Conservation (phyloP, 2,797 vertebrate genomes). For the Acipenser transmontanus region DNA sequence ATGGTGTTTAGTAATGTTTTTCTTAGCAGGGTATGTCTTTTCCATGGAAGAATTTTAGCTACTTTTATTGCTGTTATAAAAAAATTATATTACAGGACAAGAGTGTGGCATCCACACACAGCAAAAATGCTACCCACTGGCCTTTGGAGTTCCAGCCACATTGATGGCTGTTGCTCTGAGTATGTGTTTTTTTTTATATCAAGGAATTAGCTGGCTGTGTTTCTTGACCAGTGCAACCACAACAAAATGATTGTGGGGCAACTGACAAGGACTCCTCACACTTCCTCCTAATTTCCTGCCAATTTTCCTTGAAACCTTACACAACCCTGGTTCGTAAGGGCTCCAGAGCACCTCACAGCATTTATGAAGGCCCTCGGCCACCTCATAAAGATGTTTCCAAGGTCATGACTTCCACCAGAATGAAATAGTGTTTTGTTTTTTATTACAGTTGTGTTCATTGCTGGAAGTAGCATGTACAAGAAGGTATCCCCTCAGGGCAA, state of each 20-base stretch:
- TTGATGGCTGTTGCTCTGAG: slow-evolving; percentile 81
- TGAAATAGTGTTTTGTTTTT: slow-evolving; percentile 9
- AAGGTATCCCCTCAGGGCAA: slow-evolving; percentile 85
- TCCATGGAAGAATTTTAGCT: background rate
- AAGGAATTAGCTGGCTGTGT: too few relatives aligned
- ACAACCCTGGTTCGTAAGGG: too few relatives aligned
- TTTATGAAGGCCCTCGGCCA: too few relatives aligned
- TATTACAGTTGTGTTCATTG: slow-evolving; percentile 77
- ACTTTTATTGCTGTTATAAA: too few relatives aligned
- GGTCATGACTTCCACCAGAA: too few relatives aligned
- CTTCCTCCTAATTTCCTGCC: too few relatives aligned
- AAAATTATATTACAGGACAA: slow-evolving; percentile 60
- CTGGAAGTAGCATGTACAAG: slow-evolving; percentile 82
- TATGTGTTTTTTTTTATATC: slow-evolving; percentile 48
- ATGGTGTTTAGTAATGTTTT: too few relatives aligned
- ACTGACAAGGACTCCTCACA: background rate
- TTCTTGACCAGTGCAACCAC: too few relatives aligned
- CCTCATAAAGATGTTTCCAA: too few relatives aligned
- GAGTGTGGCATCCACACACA: slow-evolving; percentile 72
- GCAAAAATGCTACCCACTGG: slow-evolving; percentile 82
- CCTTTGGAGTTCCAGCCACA: slow-evolving; percentile 84
- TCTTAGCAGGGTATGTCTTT: background rate
- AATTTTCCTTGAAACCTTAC: too few relatives aligned
- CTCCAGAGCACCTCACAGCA: too few relatives aligned
- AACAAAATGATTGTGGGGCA: too few relatives aligned